These are phyloP conservation scores for Poecilus cupreus DNA, from an alignment of 2,888 invertebrate species.

Conservation along the genomic window DNA sequence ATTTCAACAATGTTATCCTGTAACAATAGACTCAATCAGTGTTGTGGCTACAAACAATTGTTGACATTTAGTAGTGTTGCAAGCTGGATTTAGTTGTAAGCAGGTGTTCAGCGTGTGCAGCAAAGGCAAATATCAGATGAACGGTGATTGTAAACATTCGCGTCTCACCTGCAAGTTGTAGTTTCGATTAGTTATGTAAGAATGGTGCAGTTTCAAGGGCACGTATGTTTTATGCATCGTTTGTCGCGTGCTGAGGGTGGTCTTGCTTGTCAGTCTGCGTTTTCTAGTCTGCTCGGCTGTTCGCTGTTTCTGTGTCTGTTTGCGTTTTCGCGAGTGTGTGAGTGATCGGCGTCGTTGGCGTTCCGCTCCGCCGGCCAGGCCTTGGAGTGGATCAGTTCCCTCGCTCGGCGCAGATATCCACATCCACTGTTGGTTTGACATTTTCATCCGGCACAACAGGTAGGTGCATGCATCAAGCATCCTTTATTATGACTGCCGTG, in stretches of 20 bases:
- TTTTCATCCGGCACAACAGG: slow-evolving; percentile 50
- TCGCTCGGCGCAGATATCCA: too few species aligned
- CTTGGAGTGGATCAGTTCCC: not conserved
- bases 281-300: not conserved
- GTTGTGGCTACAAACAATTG: not conserved
- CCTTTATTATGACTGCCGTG: slow-evolving; percentile 40
- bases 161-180: not conserved
- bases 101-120: not conserved
- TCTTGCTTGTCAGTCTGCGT: not conserved
- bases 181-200: slow-evolving; percentile 37
- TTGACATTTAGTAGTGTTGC: not conserved
- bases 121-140: not conserved
- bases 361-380: slow-evolving; percentile 1
- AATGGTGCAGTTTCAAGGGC: slow-evolving; percentile 39
- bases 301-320: not conserved
- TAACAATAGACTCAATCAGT: not conserved
- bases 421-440: slow-evolving; percentile 16
- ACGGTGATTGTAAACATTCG: slow-evolving; percentile 39
- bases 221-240: slow-evolving; percentile 23
- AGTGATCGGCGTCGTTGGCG: not conserved
- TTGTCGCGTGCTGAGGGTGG: slow-evolving; percentile 34
- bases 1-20: not conserved
- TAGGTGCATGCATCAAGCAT: slow-evolving; percentile 23
- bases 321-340: not conserved
- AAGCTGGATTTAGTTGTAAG: not conserved